Evolutionary conservation across 1,140 invertebrate genomes (phyloP).

Genomic region (Hirudo medicinalis): DNA sequence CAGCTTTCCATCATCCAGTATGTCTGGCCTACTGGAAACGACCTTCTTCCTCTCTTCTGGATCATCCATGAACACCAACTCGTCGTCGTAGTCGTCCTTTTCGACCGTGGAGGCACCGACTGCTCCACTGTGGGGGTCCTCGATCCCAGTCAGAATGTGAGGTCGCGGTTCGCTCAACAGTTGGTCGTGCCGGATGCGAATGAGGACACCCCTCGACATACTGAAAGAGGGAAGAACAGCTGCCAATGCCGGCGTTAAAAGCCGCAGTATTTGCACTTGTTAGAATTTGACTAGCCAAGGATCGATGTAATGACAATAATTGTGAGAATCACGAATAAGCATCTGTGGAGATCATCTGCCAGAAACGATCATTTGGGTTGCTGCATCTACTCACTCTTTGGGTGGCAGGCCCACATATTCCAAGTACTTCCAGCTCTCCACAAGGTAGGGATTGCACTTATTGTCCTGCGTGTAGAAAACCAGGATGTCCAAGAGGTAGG

Average conservation of each 20-base stretch:
- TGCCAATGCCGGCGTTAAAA: no score
- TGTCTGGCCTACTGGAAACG: neutral
- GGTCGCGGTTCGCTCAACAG: slow-evolving; percentile 1
- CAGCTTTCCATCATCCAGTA: no score
- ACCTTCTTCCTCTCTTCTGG: neutral
- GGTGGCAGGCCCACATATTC: slow-evolving; percentile 38
- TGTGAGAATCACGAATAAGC: no score
- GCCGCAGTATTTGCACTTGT: no score
- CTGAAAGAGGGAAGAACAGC: neutral
- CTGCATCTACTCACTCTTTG: slow-evolving; percentile 32
- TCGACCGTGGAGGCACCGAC: neutral
- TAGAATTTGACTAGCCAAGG: no score
- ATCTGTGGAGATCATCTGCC: no score
- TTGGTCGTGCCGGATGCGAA: neutral
- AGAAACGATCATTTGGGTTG: no score
- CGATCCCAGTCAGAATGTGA: slow-evolving; percentile 2
- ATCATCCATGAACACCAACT: neutral
- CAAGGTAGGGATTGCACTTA: slow-evolving; percentile 31
- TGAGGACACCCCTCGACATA: neutral
- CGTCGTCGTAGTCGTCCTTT: slow-evolving; percentile 5
- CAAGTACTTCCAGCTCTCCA: slow-evolving; percentile 38
- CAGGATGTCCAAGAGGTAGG: slow-evolving; percentile 37
- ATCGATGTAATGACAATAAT: no score
- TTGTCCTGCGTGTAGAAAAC: slow-evolving; percentile 31
- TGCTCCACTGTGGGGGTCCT: neutral